Base-by-base conservation (phyloP, 2,113 vertebrate species). In the Calcarius ornatus region DNA sequence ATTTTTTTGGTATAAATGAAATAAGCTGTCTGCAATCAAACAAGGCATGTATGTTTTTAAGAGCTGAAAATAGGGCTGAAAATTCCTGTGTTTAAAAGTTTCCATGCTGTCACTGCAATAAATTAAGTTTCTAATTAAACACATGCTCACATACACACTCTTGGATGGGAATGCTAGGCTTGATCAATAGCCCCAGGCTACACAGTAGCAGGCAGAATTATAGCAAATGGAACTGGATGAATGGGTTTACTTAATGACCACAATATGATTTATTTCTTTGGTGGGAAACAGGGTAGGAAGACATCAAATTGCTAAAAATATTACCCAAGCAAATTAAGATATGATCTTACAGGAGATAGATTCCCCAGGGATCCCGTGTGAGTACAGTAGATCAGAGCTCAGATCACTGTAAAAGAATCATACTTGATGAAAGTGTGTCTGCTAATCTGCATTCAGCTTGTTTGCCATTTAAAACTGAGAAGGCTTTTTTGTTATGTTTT, bases 111-210 rank as follows among this genome's bases (percentile, higher is more conserved):
- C 90, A 92, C 56, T 92, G 60, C 72, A 6, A 92, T 96, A 96
- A 93, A 96, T 96, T 96, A 95, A 93, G 66, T 90, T 92, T 96
- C 90, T 95, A 96, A 94, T 97, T 96, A 95, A 95, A 92, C 93
- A 93, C 90, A 95, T 86, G 91, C 91, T 95, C 92, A 88, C 82
- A 92, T 86, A 48, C 79, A 75, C 82, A 78, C 31, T 93, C 80
- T 88, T 94, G 88, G 85, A 93, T 81, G 60, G 69, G 85, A 95
- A 92, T 84, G 60, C 28, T 95, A 38, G 61, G 90, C 82, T 96
- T 97, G 94, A 97, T 95, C 95, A 96, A 96, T 94, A 95, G 92
- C 96, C 86, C 73, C 57, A 72, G 86, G 93, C 94, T 88, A 90
- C 92, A 88, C 8, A 0, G 93, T 90, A 95, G 93, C 93, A 95